Conservation (phyloP, 2,888 invertebrate genomes). For the Portevinia maculata region DNA sequence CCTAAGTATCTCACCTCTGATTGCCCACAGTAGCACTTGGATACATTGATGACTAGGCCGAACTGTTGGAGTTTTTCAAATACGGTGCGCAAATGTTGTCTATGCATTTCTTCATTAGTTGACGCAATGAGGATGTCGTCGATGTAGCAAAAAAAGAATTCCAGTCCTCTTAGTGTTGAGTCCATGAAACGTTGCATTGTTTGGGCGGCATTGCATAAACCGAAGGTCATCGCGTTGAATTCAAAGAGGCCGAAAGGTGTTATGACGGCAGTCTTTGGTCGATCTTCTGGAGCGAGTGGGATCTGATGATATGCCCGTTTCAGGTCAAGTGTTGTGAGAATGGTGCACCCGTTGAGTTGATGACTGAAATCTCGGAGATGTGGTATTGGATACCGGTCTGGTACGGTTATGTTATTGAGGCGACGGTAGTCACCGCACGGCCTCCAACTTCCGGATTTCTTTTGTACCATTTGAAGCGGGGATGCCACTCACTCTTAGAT, state of each 20-base stretch:
- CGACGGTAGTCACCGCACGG: slow-evolving; percentile 77
- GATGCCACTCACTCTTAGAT: slow-evolving; percentile 80
- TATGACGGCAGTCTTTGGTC: slow-evolving; percentile 39
- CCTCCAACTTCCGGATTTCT: slow-evolving; percentile 76
- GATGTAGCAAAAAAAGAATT: slow-evolving; percentile 26
- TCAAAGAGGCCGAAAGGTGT: slow-evolving; percentile 40
- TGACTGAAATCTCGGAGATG: slow-evolving; percentile 21
- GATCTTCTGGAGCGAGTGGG: slow-evolving; percentile 29
- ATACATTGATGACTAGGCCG: slow-evolving; percentile 13
- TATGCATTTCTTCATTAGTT: not conserved
- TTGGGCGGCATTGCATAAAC: slow-evolving; percentile 30
- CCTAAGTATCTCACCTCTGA: slow-evolving; percentile 40
- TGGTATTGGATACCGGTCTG: slow-evolving; percentile 35
- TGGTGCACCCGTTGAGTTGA: not conserved
- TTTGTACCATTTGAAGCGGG: slow-evolving; percentile 78
- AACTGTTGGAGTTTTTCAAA: slow-evolving; percentile 1
- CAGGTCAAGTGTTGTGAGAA: slow-evolving; percentile 19
- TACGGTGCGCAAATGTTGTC: slow-evolving; percentile 10
- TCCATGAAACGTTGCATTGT: slow-evolving; percentile 33
- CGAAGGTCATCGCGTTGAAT: slow-evolving; percentile 34
- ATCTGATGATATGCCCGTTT: slow-evolving; percentile 31
- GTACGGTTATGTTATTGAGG: slow-evolving; percentile 28
- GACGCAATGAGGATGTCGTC: slow-evolving; percentile 32
- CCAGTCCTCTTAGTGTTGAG: slow-evolving; percentile 14
- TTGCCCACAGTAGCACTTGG: slow-evolving; percentile 60